Evolutionary conservation across 2,797 vertebrate genomes (phyloP), one percentile per base, ranked within the genome.

Genomic region (Enteromius fasciolatus): DNA sequence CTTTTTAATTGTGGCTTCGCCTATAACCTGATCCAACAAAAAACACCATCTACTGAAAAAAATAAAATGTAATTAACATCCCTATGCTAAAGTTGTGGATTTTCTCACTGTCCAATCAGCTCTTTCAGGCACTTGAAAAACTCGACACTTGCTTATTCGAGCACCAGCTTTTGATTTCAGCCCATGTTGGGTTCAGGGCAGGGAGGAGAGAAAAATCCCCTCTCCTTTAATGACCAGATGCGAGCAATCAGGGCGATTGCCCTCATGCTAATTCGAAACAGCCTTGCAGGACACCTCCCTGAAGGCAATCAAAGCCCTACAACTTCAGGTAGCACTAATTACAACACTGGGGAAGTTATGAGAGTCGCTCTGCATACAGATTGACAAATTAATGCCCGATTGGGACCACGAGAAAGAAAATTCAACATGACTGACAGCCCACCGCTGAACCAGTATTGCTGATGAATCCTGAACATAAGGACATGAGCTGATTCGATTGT

Each of bases 301-400:
- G 64, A 85, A 92, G 91, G 91, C 91, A 92, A 93, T 93, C 91
- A 90, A 89, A 90, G 73, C n/a, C 89, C 88, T 67, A 61, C 86
- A 89, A 90, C 92, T 90, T 90, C 90, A 94, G 91, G 91, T 92
- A 92, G 84, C 85, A 87, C 91, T 93, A 94, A 95, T 94, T 94
- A 93, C 91, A 91, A 80, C 44, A 90, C 90, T 91, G 90, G 90
- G 89, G 86, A 91, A 93, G 91, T 92, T 87, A 85, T 39, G 36
- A 80, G 81, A 83, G 89, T 82, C 80, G 18, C 78, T 88, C 88
- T 89, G 87, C 86, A 88, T 87, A 87, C 86, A 84, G 76, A 86
- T 81, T 31, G 81, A 88, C 73, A 80, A 82, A 93, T 90, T 82
- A 87, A 90, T 78, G 85, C 84, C 85, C 80, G 74, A 86, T 82